These are phyloP conservation scores for Cheilosia vernalis DNA, from an alignment of 2,888 invertebrate genomes.

Conservation along the genomic window DNA sequence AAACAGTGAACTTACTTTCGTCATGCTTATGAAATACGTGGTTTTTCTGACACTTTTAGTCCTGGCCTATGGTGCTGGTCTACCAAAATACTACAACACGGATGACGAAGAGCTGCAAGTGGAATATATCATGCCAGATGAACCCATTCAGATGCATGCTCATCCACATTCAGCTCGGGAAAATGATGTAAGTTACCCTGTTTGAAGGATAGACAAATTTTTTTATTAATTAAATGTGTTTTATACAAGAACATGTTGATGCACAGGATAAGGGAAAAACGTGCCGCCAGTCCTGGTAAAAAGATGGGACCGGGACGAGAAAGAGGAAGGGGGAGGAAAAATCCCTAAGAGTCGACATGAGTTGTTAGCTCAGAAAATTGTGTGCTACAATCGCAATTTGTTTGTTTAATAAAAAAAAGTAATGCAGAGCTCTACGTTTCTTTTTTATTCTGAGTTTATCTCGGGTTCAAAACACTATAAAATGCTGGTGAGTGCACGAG, in stretches of 20 bases:
- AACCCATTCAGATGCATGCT: neutral
- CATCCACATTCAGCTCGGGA: neutral
- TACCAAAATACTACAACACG: neutral
- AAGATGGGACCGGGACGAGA: neutral
- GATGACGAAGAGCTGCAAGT: neutral
- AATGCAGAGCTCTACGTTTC: no score
- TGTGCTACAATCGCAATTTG: neutral
- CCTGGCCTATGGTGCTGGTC: neutral
- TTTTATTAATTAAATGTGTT: neutral
- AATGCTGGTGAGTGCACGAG: no score
- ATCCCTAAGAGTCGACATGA: neutral
- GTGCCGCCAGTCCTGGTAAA: neutral
- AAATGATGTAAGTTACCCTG: neutral
- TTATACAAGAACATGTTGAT: neutral
- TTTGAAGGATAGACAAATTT: neutral
- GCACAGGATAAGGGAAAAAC: neutral
- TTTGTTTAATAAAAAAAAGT: neutral
- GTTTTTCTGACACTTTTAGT: neutral
- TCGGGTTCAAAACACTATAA: no score
- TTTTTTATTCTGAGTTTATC: no score
- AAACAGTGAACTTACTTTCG: neutral
- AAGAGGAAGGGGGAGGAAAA: neutral
- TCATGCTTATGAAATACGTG: neutral
- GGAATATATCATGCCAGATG: neutral
- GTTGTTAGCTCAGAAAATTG: no score